A percentile compares a stretch with the other conserved stretches of the same genome.
Evolutionary conservation across 2,888 invertebrate genomes (phyloP).

Genomic region (Amphipoea lucens): DNA sequence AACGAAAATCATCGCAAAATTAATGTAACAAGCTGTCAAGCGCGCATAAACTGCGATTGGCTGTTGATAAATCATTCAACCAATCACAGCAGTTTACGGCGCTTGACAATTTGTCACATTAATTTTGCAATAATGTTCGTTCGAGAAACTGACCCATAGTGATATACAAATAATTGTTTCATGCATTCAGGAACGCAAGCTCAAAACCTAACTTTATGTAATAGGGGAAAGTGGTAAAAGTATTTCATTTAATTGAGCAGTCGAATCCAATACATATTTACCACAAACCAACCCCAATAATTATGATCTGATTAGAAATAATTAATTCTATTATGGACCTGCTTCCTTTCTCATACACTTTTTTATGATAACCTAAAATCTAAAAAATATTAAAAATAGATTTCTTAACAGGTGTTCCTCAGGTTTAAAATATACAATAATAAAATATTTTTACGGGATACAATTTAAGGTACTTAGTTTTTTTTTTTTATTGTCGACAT

Average conservation of each 20-base stretch:
- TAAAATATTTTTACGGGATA: not conserved
- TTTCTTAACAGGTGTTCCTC: not conserved
- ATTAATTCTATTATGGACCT: not conserved
- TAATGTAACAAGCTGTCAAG: not conserved
- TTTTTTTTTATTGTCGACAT: conserved; percentile 28
- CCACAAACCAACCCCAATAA: not conserved
- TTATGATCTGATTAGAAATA: not conserved
- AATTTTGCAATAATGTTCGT: not conserved
- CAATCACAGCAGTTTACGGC: not conserved
- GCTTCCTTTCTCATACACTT: no score
- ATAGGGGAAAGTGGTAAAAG: not conserved
- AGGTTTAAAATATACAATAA: not conserved
- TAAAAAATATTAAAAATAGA: not conserved
- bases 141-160: not conserved
- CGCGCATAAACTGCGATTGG: not conserved
- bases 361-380: not conserved
- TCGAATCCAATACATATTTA: not conserved
- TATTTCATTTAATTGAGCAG: not conserved
- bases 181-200: not conserved
- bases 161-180: not conserved
- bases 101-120: not conserved
- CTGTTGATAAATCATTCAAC: not conserved
- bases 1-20: not conserved
- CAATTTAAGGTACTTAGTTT: conserved; percentile 2
- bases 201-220: not conserved